These are phyloP conservation scores for Sebastes wilsoni DNA, from an alignment of 2,797 vertebrate genomes.

Conservation along the genomic window DNA sequence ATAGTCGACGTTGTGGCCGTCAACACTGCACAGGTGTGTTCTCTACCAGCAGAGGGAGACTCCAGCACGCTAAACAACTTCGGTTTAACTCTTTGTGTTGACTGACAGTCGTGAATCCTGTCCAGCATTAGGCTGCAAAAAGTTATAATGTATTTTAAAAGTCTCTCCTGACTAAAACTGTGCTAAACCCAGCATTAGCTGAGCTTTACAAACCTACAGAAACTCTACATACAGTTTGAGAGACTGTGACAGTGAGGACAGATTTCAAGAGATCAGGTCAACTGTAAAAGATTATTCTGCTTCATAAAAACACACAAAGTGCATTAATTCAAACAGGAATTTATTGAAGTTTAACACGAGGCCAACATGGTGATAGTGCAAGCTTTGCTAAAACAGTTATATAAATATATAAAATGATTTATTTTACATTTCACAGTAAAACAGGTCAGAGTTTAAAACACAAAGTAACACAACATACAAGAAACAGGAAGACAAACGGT, in stretches of 20 bases:
- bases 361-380: not conserved
- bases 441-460: slow-evolving; percentile 12
- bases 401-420: slow-evolving; percentile 59
- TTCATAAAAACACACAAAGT: not conserved
- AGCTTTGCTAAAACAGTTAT: slow-evolving; percentile 36
- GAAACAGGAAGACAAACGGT: not conserved
- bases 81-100: too few relatives aligned
- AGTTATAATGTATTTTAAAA: not conserved
- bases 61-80: too few relatives aligned
- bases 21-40: too few relatives aligned
- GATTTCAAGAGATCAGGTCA: too few relatives aligned
- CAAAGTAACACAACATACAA: not conserved
- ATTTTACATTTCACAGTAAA: slow-evolving; percentile 38
- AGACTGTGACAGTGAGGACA: not conserved
- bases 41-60: too few relatives aligned
- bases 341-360: slow-evolving; percentile 43
- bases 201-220: not conserved
- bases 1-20: too few relatives aligned
- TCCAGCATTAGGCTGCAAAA: not conserved
- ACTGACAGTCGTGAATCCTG: not conserved
- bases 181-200: not conserved
- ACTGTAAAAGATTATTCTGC: too few relatives aligned
- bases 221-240: not conserved
- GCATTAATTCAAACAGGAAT: slow-evolving; percentile 11
- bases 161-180: not conserved